phyloP scores from a whole-genome alignment of 1,140 invertebrate species.

The Reticulitermes speratus region DNA sequence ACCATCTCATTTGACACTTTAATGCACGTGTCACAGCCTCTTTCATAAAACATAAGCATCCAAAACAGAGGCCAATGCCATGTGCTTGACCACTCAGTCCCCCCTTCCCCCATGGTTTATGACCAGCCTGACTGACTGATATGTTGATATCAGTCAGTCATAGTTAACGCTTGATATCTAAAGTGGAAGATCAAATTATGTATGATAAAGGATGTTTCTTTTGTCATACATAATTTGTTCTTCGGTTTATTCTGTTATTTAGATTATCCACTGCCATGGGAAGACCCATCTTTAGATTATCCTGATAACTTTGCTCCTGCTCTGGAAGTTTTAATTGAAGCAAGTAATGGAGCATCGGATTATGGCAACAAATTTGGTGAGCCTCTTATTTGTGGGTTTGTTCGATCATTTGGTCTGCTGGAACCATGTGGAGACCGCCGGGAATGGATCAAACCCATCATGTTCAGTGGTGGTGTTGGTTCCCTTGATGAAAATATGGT shows the following conservation, averaged over 20 bases:
- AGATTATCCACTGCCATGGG: conserved; percentile 86
- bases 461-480: conserved; percentile 97
- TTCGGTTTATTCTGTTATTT: conserved; percentile 21
- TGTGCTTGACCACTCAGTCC: no score
- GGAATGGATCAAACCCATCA: conserved; percentile 97
- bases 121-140: no score
- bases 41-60: no score
- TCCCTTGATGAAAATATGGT: conserved; percentile 80
- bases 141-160: no score
- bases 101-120: no score
- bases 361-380: conserved; percentile 99
- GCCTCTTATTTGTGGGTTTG: conserved; percentile 88
- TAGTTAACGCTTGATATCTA: no score
- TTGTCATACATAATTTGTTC: no score
- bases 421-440: conserved; percentile 66
- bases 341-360: conserved; percentile 96
- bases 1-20: no score
- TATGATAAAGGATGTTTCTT: no score
- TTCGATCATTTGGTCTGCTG: conserved; percentile 82
- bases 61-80: no score
- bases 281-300: conserved; percentile 72
- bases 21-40: no score
- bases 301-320: conserved; percentile 89
- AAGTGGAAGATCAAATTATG: no score
- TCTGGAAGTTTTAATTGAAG: conserved; percentile 86